phyloP scores from a whole-genome alignment of 2,888 invertebrate species.

The Zhengitettix transpicula region DNA sequence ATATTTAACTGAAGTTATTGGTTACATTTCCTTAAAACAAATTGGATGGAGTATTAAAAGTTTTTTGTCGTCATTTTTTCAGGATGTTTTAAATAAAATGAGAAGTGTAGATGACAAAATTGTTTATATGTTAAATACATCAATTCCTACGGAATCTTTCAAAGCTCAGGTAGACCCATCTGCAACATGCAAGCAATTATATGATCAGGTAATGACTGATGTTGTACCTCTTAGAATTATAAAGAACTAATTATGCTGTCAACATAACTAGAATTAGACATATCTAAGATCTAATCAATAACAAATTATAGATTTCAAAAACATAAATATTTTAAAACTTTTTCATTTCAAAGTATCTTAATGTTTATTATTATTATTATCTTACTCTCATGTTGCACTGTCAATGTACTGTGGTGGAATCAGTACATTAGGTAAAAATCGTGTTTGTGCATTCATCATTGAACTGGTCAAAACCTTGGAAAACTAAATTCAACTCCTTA shows the following conservation, averaged over 20 bases:
- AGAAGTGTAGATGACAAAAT: conserved; percentile 79
- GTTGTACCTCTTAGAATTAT: not conserved
- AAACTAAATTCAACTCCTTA: too few species aligned
- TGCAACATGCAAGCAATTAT: conserved; percentile 57
- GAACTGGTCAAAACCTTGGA: too few species aligned
- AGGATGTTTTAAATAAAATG: conserved; percentile 77
- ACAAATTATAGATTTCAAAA: too few species aligned
- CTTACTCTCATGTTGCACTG: too few species aligned
- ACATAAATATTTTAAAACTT: too few species aligned
- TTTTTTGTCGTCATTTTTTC: conserved; percentile 17
- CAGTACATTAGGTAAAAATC: too few species aligned
- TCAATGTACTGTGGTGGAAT: too few species aligned
- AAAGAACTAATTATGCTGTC: not conserved
- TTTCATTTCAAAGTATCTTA: too few species aligned
- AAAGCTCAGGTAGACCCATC: conserved; percentile 51
- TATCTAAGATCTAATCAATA: too few species aligned
- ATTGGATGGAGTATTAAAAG: not conserved
- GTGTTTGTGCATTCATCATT: too few species aligned
- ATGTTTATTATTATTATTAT: too few species aligned
- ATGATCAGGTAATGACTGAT: conserved; percentile 39
- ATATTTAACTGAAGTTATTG: not conserved
- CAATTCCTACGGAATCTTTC: conserved; percentile 81
- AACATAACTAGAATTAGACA: not conserved
- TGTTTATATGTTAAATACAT: conserved; percentile 67
- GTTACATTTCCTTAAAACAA: not conserved